phyloP scores from a whole-genome alignment of 2,113 vertebrate genomes.

The Myiozetetes cayanensis region DNA sequence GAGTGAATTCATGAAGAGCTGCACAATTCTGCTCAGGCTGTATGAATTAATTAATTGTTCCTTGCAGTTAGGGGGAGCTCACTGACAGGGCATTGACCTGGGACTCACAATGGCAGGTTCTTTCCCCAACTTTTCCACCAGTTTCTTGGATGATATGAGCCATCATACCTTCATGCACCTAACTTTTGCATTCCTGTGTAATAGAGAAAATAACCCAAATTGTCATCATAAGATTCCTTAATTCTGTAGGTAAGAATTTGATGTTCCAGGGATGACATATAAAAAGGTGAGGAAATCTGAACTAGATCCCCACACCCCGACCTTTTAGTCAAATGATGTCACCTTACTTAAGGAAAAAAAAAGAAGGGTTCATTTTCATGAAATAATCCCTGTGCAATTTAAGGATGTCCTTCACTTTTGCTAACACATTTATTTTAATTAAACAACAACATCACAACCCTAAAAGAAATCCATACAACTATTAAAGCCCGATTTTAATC shows the following conservation, averaged over 20 bases:
- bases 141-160: neutral
- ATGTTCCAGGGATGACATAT: neutral
- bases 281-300: neutral
- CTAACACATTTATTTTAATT: neutral
- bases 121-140: neutral
- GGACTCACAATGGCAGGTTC: neutral
- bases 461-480: neutral
- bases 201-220: neutral
- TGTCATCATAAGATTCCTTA: neutral
- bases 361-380: neutral
- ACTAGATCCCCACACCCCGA: neutral
- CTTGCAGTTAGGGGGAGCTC: neutral
- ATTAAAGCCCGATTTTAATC: neutral
- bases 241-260: neutral
- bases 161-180: neutral
- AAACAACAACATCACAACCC: neutral
- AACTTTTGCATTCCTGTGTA: neutral
- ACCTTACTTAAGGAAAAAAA: neutral
- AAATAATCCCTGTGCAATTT: neutral
- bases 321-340: neutral
- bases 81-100: neutral
- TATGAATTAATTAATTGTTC: neutral
- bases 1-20: neutral
- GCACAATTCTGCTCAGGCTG: neutral
- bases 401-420: neutral